Conservation (phyloP, 2,113 vertebrate species). For the Nerophis lumbriciformis region DNA sequence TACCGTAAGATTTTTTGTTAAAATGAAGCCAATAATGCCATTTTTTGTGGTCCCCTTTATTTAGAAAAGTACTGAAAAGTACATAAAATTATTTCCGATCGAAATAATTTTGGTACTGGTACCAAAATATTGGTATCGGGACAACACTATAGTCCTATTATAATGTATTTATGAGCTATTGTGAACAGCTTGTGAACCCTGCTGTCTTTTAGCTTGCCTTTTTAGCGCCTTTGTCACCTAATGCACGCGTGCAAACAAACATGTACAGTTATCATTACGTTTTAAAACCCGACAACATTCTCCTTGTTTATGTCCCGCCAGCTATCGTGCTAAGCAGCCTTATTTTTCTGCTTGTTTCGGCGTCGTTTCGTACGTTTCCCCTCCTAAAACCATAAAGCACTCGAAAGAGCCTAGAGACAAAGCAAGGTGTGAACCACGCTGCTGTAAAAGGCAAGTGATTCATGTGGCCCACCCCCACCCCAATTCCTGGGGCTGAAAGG, state of each 20-base stretch:
- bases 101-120: no score
- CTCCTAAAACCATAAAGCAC: slow-evolving; percentile 42
- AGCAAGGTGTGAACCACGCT: slow-evolving; percentile 56
- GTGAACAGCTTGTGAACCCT: no score
- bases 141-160: no score
- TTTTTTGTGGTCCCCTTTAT: no score
- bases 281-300: not conserved
- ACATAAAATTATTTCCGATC: no score
- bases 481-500: slow-evolving; percentile 55
- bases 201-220: not conserved
- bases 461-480: slow-evolving; percentile 56
- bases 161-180: no score
- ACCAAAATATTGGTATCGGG: no score
- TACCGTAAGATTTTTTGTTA: no score
- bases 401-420: slow-evolving; percentile 43
- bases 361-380: slow-evolving; percentile 25
- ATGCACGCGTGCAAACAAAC: not conserved
- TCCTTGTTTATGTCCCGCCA: not conserved
- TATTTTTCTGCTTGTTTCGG: slow-evolving; percentile 5
- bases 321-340: not conserved
- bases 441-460: slow-evolving; percentile 69
- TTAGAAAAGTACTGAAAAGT: no score
- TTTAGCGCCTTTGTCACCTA: not conserved
- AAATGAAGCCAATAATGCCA: no score
- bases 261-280: not conserved